Evolutionary conservation across 1,140 invertebrate species (phyloP).

Genomic region (Sogatella furcifera): DNA sequence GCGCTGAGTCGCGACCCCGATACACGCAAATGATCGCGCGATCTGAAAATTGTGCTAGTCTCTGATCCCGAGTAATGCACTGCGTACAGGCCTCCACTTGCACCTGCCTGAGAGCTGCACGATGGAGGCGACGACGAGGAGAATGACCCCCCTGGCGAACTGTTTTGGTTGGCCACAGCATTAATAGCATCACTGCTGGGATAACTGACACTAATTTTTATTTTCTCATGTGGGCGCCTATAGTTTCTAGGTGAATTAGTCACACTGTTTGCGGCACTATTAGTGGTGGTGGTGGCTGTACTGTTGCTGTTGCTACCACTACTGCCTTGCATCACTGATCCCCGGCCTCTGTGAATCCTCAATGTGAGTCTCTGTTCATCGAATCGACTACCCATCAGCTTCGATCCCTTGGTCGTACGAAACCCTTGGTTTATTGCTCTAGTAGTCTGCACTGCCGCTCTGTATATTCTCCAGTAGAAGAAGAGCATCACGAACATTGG

Average conservation of each 20-base stretch:
- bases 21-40: conserved; percentile 32
- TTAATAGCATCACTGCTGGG: conserved; percentile 64
- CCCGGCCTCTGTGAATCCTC: conserved; percentile 76
- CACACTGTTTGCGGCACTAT: conserved; percentile 21
- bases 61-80: conserved; percentile 47
- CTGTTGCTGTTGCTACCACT: conserved; percentile 37
- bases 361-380: conserved; percentile 82
- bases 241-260: conserved; percentile 16
- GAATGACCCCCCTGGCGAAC: conserved; percentile 11
- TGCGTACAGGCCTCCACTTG: conserved; percentile 35
- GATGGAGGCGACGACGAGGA: conserved; percentile 16
- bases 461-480: conserved; percentile 93
- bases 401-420: conserved; percentile 71
- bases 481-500: conserved; percentile 94
- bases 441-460: conserved; percentile 79
- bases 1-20: conserved; percentile 26
- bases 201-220: conserved; percentile 73
- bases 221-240: conserved; percentile 50
- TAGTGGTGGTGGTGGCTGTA: conserved; percentile 12
- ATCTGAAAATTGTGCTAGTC: conserved; percentile 26
- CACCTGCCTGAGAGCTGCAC: conserved; percentile 24
- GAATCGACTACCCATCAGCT: conserved; percentile 50
- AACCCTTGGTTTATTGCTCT: conserved; percentile 86
- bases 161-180: conserved; percentile 32
- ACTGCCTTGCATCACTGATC: conserved; percentile 42